Evolutionary conservation across 2,113 vertebrate species (phyloP).

Genomic region (Eulemur rufifrons): DNA sequence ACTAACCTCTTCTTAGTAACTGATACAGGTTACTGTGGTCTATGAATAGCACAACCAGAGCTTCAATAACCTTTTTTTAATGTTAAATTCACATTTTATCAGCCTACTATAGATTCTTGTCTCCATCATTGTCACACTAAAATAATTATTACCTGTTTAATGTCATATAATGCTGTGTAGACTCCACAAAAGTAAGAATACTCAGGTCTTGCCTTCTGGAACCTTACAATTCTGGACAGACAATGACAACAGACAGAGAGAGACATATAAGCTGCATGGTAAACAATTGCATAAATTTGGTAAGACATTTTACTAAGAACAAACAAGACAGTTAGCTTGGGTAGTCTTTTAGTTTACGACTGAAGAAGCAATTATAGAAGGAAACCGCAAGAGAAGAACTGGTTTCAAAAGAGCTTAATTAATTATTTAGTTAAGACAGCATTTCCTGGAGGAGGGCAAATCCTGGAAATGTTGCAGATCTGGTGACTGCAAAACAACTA

Average conservation of each 20-base stretch:
- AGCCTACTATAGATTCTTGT: background rate
- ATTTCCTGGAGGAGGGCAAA: background rate
- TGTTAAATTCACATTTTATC: background rate
- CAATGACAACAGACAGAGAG: background rate
- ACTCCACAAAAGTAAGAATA: background rate
- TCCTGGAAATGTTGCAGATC: background rate
- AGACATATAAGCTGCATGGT: background rate
- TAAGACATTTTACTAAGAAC: background rate
- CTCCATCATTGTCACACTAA: background rate
- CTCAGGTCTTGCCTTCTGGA: background rate
- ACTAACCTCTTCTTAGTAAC: constrained; percentile 4
- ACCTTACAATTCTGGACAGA: background rate
- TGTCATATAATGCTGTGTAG: background rate
- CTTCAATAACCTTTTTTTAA: background rate
- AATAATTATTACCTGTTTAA: background rate
- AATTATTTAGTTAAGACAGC: constrained; percentile 63
- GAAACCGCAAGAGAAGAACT: background rate
- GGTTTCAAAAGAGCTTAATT: background rate
- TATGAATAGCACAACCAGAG: background rate
- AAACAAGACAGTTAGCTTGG: background rate
- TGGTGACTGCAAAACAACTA: background rate
- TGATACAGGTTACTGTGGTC: background rate
- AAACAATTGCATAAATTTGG: background rate
- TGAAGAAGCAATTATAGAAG: constrained; percentile 17
- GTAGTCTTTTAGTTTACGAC: background rate